Evolutionary conservation across 1,140 invertebrate genomes (phyloP), one percentile per base, ranked within the genome.

Genomic region (Hylaeus volcanicus): DNA sequence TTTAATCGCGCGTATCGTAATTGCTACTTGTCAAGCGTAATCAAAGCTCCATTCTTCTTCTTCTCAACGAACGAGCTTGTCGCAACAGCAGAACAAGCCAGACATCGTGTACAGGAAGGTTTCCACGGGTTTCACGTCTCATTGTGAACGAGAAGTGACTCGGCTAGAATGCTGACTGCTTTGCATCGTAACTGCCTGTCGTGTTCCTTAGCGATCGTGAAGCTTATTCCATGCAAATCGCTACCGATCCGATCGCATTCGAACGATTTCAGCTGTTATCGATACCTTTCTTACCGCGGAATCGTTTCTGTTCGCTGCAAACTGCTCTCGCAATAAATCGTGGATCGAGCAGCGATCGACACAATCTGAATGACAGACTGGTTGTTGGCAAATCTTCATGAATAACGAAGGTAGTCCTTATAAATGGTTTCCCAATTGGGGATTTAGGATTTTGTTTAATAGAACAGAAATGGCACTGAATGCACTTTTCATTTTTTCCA

Each of bases 181-280:
- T 53, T 64, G 41, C 55, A 51, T 66, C 58, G 41, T 48, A 75
- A 63, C 58, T 61, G 73, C 66, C 43, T 63, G 9, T n/a, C n/a
- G 9, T 66, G 39, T 81, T 77, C 73, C 73, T 15, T 81, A 37
- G 51, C 60, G 11, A 56, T 61, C 45, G 14, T 26, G 56, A 60
- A 71, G 66, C 75, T 79, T 58, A 79, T 85, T 55, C 65, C 71
- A 56, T 74, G 61, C 83, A 48, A 77, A 86, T 79, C 70, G 39
- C 74, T 37, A 41, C 71, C 69, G 58, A 45, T 39, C 45, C 11
- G 41, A 12, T 76, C 43, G 53, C 41, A 37, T 63, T 48, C 12
- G 15, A 45, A 45, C 43, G 14, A 39, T 64, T 79, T 55, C 15
- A 51, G 43, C 12, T 15, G 14, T 14, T 37, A 64, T 64, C 26